phyloP scores from a whole-genome alignment of 2,797 vertebrate genomes.

The Strix occidentalis region DNA sequence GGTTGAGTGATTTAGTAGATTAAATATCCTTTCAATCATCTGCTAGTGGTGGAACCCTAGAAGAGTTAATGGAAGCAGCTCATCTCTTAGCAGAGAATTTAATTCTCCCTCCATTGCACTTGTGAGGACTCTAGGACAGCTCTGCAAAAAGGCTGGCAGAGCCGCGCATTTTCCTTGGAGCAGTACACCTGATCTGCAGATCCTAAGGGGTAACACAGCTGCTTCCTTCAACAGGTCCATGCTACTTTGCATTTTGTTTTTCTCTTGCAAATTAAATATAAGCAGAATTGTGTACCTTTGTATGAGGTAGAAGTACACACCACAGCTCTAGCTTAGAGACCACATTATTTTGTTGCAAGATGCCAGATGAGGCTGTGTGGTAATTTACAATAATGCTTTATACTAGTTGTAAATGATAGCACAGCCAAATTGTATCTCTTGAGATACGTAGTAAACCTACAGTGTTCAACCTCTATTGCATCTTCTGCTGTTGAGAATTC shows the following conservation, averaged over 20 bases:
- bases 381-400: background rate
- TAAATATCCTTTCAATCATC: background rate
- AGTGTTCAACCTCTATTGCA: background rate
- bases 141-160: background rate
- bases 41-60: background rate
- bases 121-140: background rate
- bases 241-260: background rate
- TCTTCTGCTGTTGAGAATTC: constrained; percentile 10
- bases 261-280: background rate
- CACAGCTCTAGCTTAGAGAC: background rate
- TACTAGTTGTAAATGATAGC: background rate
- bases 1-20: background rate
- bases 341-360: background rate
- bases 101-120: background rate
- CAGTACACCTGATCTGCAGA: background rate
- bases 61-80: background rate
- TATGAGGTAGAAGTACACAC: background rate
- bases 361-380: background rate
- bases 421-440: background rate
- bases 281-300: background rate
- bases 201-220: background rate
- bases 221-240: background rate
- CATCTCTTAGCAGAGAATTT: background rate
- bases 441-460: background rate
- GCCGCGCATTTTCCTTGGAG: background rate